phyloP scores from a whole-genome alignment of 2,113 vertebrate species.

The Clarias magur region DNA sequence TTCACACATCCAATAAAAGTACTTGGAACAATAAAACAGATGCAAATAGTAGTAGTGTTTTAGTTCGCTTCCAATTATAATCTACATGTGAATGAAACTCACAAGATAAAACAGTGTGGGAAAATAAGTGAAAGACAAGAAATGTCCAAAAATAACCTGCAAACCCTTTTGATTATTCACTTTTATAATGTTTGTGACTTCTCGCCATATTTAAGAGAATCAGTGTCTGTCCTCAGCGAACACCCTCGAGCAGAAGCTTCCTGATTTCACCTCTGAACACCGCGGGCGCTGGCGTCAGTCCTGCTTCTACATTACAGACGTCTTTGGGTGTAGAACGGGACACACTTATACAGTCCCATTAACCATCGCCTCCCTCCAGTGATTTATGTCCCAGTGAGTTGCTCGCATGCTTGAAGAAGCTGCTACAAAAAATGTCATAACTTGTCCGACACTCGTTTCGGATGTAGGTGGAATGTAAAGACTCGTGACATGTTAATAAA shows the following conservation, averaged over 20 bases:
- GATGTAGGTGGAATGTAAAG: conserved; percentile 19
- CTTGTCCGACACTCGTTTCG: conserved; percentile 60
- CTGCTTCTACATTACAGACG: background rate
- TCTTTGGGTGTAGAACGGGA: background rate
- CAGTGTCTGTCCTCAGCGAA: background rate
- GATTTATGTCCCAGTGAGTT: conserved; percentile 64
- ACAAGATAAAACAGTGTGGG: background rate
- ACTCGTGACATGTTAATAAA: background rate
- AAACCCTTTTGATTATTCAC: background rate
- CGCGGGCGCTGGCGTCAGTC: background rate
- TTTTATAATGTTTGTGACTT: background rate
- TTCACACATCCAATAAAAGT: too few relatives aligned
- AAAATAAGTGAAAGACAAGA: background rate
- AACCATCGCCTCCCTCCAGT: conserved; percentile 17
- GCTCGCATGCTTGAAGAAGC: conserved; percentile 61
- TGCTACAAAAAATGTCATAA: conserved; percentile 68
- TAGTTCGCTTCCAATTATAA: background rate
- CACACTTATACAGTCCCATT: background rate
- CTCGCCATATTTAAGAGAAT: background rate
- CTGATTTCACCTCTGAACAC: background rate
- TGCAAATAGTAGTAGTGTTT: background rate
- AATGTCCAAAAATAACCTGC: background rate
- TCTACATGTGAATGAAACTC: background rate
- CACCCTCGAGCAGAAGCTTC: background rate
- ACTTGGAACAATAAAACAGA: background rate